phyloP scores from a whole-genome alignment of 2,113 vertebrate species.

The Chaetodon trifascialis region DNA sequence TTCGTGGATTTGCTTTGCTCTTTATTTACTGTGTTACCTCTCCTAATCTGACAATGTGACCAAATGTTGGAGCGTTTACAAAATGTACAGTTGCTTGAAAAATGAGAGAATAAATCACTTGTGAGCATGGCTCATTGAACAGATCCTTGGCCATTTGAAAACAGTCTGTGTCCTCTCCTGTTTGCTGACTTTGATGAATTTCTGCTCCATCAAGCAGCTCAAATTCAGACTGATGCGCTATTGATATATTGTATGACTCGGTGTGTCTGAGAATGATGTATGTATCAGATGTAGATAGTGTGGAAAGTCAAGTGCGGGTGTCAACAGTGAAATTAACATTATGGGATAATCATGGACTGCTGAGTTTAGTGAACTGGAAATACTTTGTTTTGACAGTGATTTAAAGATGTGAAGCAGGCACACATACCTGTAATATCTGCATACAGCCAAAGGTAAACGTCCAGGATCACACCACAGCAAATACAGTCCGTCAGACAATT shows the following conservation, averaged over 20 bases:
- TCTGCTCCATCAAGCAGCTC: slow-evolving; percentile 73
- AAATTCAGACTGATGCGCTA: slow-evolving; percentile 71
- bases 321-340: slow-evolving; percentile 19
- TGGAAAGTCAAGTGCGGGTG: neutral
- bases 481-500: no score
- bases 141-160: slow-evolving; percentile 68
- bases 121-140: slow-evolving; percentile 78
- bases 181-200: slow-evolving; percentile 81
- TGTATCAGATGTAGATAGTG: slow-evolving; percentile 33
- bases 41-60: slow-evolving; percentile 39
- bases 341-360: slow-evolving; percentile 24
- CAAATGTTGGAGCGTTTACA: slow-evolving; percentile 53
- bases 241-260: slow-evolving; percentile 66
- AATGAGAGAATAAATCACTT: slow-evolving; percentile 74
- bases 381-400: neutral
- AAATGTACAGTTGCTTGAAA: slow-evolving; percentile 53
- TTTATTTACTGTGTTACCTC: slow-evolving; percentile 17
- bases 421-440: neutral
- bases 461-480: no score
- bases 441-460: neutral
- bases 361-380: slow-evolving; percentile 9
- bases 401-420: neutral
- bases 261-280: slow-evolving; percentile 37
- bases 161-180: slow-evolving; percentile 60
- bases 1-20: neutral